phyloP scores from a whole-genome alignment of 2,888 invertebrate species.

The Ariolimax columbianus region DNA sequence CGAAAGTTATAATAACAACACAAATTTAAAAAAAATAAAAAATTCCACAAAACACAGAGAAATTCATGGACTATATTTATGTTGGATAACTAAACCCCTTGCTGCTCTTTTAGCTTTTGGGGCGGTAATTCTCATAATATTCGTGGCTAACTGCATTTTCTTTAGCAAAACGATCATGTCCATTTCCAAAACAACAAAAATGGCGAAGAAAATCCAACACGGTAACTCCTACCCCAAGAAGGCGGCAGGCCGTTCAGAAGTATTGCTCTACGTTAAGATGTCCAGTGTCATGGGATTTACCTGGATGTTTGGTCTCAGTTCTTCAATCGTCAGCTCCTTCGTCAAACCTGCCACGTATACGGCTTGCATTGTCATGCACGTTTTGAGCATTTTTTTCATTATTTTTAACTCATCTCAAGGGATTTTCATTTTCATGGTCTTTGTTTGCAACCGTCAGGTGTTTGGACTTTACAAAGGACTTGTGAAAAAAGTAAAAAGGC shows the following conservation, averaged over 20 bases:
- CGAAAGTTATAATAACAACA: not conserved
- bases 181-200: slow-evolving; percentile 63
- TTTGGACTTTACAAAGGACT: slow-evolving; percentile 60
- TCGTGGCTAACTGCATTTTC: slow-evolving; percentile 66
- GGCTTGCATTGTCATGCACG: slow-evolving; percentile 64
- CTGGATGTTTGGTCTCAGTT: slow-evolving; percentile 73
- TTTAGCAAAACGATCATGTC: slow-evolving; percentile 68
- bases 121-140: slow-evolving; percentile 66
- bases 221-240: slow-evolving; percentile 61
- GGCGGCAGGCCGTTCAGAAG: slow-evolving; percentile 67
- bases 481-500: slow-evolving; percentile 34
- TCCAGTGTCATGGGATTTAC: slow-evolving; percentile 75
- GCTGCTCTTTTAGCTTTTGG: slow-evolving; percentile 71
- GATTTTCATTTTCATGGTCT: slow-evolving; percentile 71
- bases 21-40: not conserved
- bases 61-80: slow-evolving; percentile 27
- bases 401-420: slow-evolving; percentile 73
- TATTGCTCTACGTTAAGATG: slow-evolving; percentile 72
- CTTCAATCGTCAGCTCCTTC: slow-evolving; percentile 69
- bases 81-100: slow-evolving; percentile 72
- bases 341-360: slow-evolving; percentile 54
- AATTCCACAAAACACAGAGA: not conserved
- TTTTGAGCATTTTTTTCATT: slow-evolving; percentile 67
- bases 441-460: slow-evolving; percentile 69
- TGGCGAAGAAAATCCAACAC: slow-evolving; percentile 57